phyloP scores from a whole-genome alignment of 2,888 invertebrate genomes.

The Agonopterix alstromeriana region DNA sequence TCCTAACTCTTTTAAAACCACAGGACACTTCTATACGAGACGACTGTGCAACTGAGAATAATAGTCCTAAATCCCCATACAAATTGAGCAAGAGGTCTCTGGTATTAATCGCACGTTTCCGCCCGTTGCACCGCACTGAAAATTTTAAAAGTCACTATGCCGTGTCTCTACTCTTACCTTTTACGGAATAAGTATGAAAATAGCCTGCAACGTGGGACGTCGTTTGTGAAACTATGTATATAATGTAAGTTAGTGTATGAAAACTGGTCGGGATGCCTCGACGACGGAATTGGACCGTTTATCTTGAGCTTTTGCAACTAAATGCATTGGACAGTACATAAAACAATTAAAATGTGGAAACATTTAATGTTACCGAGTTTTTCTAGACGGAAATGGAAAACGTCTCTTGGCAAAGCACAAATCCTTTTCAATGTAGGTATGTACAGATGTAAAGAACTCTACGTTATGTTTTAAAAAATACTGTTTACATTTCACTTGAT shows the following conservation, averaged over 20 bases:
- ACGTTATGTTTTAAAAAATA: too few species aligned
- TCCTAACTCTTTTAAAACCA: too few species aligned
- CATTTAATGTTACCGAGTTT: background rate
- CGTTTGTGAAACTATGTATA: background rate
- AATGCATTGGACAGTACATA: background rate
- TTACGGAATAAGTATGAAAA: too few species aligned
- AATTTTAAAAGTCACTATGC: background rate
- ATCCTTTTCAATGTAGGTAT: too few species aligned
- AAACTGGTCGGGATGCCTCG: background rate
- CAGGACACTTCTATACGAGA: background rate
- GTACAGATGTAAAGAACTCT: too few species aligned
- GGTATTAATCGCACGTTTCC: conserved; percentile 2
- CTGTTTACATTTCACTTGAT: too few species aligned
- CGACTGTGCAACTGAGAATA: background rate
- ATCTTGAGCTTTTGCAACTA: background rate
- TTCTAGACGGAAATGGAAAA: too few species aligned
- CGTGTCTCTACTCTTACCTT: too few species aligned
- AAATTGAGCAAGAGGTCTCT: background rate
- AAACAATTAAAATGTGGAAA: background rate
- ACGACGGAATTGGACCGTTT: background rate
- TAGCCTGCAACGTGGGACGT: too few species aligned
- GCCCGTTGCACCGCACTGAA: background rate
- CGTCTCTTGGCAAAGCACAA: too few species aligned
- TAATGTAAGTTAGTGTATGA: conserved; percentile 1
- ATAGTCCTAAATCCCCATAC: background rate